phyloP scores from a whole-genome alignment of 2,888 invertebrate genomes.

The Nesidiocoris tenuis region DNA sequence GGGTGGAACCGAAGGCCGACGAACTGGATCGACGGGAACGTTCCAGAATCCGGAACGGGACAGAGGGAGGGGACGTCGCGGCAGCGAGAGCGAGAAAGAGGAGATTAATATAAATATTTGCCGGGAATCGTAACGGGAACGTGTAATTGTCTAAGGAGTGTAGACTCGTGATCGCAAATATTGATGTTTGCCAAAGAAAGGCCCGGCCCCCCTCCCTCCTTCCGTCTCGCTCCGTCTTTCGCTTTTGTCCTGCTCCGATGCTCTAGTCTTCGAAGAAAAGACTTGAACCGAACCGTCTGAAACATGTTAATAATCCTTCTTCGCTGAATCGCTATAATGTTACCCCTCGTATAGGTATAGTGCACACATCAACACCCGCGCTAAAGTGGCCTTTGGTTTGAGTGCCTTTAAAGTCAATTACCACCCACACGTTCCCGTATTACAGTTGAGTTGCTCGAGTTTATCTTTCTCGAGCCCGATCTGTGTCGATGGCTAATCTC shows the following conservation, averaged over 20 bases:
- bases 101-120: constrained; percentile 41
- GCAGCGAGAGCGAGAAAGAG: constrained; percentile 17
- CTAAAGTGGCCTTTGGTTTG: background rate
- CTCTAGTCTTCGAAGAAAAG: constrained; percentile 39
- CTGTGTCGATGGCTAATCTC: no score
- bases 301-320: constrained; percentile 42
- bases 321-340: constrained; percentile 12
- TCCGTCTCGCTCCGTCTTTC: background rate
- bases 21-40: background rate
- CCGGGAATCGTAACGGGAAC: constrained; percentile 39
- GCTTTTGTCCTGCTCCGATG: background rate
- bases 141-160: constrained; percentile 43
- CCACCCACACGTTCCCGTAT: no score
- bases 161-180: constrained; percentile 43
- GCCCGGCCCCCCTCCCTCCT: background rate
- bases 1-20: background rate
- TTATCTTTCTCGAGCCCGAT: no score
- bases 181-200: constrained; percentile 45
- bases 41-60: background rate
- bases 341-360: no score
- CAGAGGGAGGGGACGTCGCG: background rate
- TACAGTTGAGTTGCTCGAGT: no score
- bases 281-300: constrained; percentile 33
- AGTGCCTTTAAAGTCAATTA: no score
- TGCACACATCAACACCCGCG: background rate